Conservation (phyloP, 1,140 invertebrate species). For the Diploscapter pachys region DNA sequence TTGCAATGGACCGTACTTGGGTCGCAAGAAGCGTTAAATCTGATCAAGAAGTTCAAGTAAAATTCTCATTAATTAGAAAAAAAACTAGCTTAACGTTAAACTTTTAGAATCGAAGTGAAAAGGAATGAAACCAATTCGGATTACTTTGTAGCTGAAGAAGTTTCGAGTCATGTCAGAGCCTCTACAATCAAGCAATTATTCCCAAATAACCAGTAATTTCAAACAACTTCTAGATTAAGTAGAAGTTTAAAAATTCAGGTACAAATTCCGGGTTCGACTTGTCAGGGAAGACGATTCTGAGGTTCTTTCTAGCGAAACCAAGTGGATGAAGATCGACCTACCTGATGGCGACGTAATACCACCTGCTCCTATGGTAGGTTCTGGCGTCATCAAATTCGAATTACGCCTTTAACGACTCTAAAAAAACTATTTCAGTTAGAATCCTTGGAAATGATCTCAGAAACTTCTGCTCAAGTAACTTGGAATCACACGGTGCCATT, state of each 20-base stretch:
- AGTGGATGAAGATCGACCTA: slow-evolving; percentile 23
- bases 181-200: slow-evolving; percentile 23
- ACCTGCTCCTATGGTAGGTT: slow-evolving; percentile 12
- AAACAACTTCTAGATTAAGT: no score
- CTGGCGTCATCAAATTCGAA: no score
- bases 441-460: background rate
- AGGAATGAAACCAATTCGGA: slow-evolving; percentile 9
- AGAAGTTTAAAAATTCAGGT: no score
- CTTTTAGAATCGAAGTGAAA: slow-evolving; percentile 22
- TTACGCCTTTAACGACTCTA: background rate
- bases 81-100: background rate
- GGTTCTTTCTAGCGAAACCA: slow-evolving; percentile 15
- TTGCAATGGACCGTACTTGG: slow-evolving; percentile 37
- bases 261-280: slow-evolving; percentile 19
- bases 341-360: slow-evolving; percentile 23
- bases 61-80: background rate
- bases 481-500: slow-evolving; percentile 15
- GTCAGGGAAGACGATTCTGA: slow-evolving; percentile 20
- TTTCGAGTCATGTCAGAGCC: slow-evolving; percentile 23
- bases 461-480: slow-evolving; percentile 6
- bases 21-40: slow-evolving; percentile 17
- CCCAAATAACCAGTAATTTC: slow-evolving; percentile 16
- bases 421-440: slow-evolving; percentile 13
- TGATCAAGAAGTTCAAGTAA: slow-evolving; percentile 22
- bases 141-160: slow-evolving; percentile 27